A percentile compares a stretch with the other conserved stretches of the same genome.
Evolutionary conservation across 30 jellyfish, hydroid and myxozoan species (phyloP).

Genomic region (Mastigias papua): DNA sequence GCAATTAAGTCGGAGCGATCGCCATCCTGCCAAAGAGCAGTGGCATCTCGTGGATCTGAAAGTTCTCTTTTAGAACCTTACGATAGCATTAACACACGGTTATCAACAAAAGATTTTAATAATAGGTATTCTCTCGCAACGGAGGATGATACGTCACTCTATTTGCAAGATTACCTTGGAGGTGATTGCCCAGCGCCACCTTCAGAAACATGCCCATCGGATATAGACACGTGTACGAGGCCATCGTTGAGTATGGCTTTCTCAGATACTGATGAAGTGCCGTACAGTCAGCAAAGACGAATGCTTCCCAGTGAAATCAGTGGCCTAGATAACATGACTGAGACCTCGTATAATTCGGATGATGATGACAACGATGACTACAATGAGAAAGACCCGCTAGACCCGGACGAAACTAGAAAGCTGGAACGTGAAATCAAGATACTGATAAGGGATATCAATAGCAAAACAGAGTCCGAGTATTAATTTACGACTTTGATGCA

Average conservation of each 20-base stretch:
- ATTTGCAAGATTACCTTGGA: conserved; percentile 81
- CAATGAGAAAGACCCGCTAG: conserved; percentile 86
- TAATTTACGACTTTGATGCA: not conserved
- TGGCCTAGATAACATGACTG: conserved; percentile 77
- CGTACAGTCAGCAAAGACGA: conserved; percentile 51
- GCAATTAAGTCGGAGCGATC: conserved; percentile 37
- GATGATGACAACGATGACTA: conserved; percentile 73
- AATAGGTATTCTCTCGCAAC: conserved; percentile 84
- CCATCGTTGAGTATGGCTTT: conserved; percentile 76
- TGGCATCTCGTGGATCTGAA: conserved; percentile 60
- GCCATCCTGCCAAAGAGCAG: conserved; percentile 67
- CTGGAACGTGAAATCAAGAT: conserved; percentile 86
- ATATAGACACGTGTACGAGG: conserved; percentile 74
- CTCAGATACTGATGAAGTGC: conserved; percentile 71
- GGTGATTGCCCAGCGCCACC: conserved; percentile 85
- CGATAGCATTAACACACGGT: conserved; percentile 58
- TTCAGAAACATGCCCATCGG: conserved; percentile 85
- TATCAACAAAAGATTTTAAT: conserved; percentile 75
- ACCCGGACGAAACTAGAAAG: conserved; percentile 90
- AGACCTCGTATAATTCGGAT: conserved; percentile 87
- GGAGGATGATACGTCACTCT: conserved; percentile 78
- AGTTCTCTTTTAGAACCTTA: conserved; percentile 63
- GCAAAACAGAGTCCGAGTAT: conserved; percentile 84
- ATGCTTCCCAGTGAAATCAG: conserved; percentile 81
- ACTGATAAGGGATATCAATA: conserved; percentile 76